phyloP scores from a whole-genome alignment of 1,140 invertebrate species.

The Dendrolimus kikuchii region DNA sequence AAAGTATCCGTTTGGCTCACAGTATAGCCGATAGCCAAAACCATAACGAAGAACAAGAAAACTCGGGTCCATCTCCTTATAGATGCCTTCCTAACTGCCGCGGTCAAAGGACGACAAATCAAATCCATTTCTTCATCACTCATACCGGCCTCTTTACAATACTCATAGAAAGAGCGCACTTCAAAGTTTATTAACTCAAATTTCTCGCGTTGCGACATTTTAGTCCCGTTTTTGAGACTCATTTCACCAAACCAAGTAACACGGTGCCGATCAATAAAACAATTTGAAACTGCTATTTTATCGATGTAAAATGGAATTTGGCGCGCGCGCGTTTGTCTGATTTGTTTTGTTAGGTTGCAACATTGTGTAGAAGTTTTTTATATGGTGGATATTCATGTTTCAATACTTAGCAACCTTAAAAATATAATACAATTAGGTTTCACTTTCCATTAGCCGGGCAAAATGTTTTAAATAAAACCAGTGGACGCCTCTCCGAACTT shows the following conservation, averaged over 20 bases:
- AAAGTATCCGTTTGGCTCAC: conserved; percentile 66
- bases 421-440: no score
- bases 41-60: conserved; percentile 45
- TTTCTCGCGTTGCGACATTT: conserved; percentile 66
- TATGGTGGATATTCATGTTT: no score
- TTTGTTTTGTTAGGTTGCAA: no score
- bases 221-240: conserved; percentile 48
- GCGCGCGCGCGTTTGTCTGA: conserved; percentile 47
- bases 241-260: conserved; percentile 17
- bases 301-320: conserved; percentile 50
- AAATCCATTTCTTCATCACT: conserved; percentile 78
- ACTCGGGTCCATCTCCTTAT: conserved; percentile 69
- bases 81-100: conserved; percentile 74
- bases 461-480: no score
- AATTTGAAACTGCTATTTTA: conserved; percentile 30
- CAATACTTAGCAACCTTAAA: no score
- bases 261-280: conserved; percentile 52
- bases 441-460: no score
- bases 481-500: no score
- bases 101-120: conserved; percentile 77
- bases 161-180: conserved; percentile 75
- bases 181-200: conserved; percentile 72
- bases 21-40: conserved; percentile 57
- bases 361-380: no score
- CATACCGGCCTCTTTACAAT: conserved; percentile 79